These are phyloP conservation scores for Uloborus diversus DNA, from an alignment of 1,140 invertebrate genomes.

Conservation along the genomic window DNA sequence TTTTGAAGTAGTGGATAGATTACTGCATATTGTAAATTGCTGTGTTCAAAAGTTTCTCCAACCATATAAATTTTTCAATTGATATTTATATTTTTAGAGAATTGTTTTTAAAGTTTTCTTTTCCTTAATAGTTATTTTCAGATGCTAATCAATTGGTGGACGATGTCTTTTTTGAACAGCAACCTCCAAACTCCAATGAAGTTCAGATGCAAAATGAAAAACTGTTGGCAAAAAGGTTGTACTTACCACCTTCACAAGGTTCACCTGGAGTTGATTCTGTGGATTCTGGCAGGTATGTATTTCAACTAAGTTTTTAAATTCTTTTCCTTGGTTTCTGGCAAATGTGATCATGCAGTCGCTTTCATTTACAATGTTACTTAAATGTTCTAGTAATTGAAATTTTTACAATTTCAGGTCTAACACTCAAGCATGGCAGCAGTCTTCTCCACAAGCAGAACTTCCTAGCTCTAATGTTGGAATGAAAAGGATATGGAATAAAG, in stretches of 20 bases:
- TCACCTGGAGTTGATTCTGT: conserved; percentile 37
- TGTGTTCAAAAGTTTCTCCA: too few relatives aligned
- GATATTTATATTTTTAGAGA: too few relatives aligned
- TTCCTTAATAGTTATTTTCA: conserved; percentile 47
- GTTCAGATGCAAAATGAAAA: conserved; percentile 32
- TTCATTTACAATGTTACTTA: background rate
- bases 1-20: too few relatives aligned
- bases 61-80: too few relatives aligned
- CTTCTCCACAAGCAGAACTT: conserved; percentile 60
- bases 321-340: background rate
- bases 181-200: conserved; percentile 26
- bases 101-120: too few relatives aligned
- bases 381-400: background rate
- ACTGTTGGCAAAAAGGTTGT: conserved; percentile 31
- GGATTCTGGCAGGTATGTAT: conserved; percentile 38
- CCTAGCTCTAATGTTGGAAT: conserved; percentile 64
- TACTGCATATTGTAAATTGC: too few relatives aligned
- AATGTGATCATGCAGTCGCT: background rate
- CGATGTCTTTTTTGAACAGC: conserved; percentile 54
- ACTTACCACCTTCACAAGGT: conserved; percentile 26
- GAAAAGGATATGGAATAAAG: conserved; percentile 73
- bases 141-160: conserved; percentile 44
- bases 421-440: conserved; percentile 60
- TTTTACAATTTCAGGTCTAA: conserved; percentile 43
- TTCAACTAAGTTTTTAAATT: background rate